Conservation (phyloP, 2,797 vertebrate species). For the Harpagifer antarcticus region DNA sequence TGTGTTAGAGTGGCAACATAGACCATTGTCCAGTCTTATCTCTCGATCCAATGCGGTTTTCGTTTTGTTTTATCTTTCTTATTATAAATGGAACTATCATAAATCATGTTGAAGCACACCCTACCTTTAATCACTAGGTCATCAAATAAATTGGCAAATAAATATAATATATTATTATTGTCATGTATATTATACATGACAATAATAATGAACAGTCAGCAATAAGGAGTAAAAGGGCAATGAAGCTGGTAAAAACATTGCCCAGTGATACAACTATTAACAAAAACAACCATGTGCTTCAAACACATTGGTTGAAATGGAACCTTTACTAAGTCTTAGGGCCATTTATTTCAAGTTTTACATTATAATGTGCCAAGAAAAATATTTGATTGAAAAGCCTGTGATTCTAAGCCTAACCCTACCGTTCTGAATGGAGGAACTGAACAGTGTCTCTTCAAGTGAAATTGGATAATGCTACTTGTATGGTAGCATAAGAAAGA, state of each 20-base stretch:
- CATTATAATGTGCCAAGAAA: neutral
- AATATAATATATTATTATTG: too few species aligned
- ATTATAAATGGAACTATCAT: neutral
- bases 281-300: neutral
- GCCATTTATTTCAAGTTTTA: neutral
- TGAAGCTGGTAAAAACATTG: neutral
- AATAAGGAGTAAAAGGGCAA: neutral
- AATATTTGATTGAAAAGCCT: too few species aligned
- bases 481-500: conserved; percentile 13
- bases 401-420: too few species aligned
- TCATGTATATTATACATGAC: too few species aligned
- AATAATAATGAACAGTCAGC: neutral
- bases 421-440: neutral
- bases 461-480: neutral
- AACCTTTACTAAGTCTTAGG: neutral
- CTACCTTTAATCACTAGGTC: neutral
- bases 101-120: neutral
- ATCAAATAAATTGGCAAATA: conserved; percentile 2
- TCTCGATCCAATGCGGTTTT: neutral
- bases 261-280: neutral
- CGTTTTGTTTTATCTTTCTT: neutral
- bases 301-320: neutral
- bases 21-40: neutral
- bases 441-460: conserved; percentile 1
- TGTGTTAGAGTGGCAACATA: neutral